Evolutionary conservation across 2,113 vertebrate species (phyloP).

Genomic region (Nycticebus coucang): DNA sequence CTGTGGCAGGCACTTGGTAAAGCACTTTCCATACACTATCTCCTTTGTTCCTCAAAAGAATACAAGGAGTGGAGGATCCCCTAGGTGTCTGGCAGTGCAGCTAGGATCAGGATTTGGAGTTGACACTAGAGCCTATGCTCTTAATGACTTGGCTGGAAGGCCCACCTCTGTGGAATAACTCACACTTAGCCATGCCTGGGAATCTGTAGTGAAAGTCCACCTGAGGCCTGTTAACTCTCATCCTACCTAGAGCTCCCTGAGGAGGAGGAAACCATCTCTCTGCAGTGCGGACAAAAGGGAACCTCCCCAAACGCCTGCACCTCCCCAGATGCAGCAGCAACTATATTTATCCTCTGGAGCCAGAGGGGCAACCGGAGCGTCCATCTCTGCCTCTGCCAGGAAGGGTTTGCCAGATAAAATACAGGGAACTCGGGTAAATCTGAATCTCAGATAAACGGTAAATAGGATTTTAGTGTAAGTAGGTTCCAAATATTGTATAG

Average conservation of each 20-base stretch:
- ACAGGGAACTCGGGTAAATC: neutral
- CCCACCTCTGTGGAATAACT: neutral
- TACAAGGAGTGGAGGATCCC: neutral
- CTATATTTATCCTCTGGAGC: neutral
- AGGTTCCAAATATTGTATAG: neutral
- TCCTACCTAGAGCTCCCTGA: neutral
- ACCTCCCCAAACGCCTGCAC: neutral
- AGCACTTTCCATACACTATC: neutral
- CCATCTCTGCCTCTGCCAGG: neutral
- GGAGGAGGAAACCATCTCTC: neutral
- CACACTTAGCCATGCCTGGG: neutral
- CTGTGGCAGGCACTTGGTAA: neutral
- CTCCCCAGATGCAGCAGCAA: neutral
- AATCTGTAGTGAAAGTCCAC: neutral
- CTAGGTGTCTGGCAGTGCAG: neutral
- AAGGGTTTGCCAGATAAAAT: neutral
- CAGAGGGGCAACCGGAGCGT: neutral
- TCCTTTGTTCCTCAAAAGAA: neutral
- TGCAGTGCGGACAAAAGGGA: rapidly evolving
- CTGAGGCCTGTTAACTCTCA: rapidly evolving
- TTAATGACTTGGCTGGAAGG: neutral
- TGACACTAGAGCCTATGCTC: neutral
- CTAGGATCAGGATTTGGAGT: neutral
- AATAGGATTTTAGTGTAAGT: neutral
- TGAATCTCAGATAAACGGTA: neutral